These are phyloP conservation scores for Philereme transversata DNA, from an alignment of 2,888 invertebrate species.

Conservation along the genomic window DNA sequence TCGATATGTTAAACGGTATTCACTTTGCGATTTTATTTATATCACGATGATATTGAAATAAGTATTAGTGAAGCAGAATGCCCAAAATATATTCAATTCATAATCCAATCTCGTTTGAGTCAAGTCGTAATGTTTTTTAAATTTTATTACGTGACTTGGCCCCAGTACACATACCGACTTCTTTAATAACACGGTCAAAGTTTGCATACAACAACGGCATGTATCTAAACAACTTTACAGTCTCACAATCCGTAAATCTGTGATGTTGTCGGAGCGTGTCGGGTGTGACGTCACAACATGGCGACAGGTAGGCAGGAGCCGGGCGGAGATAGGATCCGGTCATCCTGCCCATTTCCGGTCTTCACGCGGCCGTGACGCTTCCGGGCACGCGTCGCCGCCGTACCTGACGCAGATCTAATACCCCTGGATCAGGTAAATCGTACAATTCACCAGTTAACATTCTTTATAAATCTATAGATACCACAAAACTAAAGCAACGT, in stretches of 20 bases:
- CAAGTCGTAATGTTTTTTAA: too few species aligned
- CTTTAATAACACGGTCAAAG: too few species aligned
- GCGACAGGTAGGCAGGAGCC: conserved; percentile 76
- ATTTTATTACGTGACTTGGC: too few species aligned
- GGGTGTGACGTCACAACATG: conserved; percentile 78
- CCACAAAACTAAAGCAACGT: too few species aligned
- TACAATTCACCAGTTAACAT: not conserved
- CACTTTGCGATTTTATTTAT: too few species aligned
- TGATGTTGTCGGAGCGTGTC: conserved; percentile 40
- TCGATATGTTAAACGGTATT: too few species aligned
- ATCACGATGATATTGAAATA: too few species aligned
- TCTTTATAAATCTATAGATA: too few species aligned
- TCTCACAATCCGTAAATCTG: conserved; percentile 39
- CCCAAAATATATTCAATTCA: too few species aligned
- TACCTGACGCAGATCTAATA: conserved; percentile 55
- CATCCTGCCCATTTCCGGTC: conserved; percentile 85
- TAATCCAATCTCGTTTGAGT: too few species aligned
- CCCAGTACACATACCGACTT: too few species aligned
- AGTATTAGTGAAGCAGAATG: too few species aligned
- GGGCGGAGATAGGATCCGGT: conserved; percentile 83
- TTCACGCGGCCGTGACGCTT: conserved; percentile 84
- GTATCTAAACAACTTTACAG: conserved; percentile 15
- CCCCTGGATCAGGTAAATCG: conserved; percentile 57
- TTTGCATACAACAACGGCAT: not conserved
- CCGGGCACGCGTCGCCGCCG: conserved; percentile 81